phyloP scores from a whole-genome alignment of 2,113 vertebrate genomes.

The Hydrolagus affinis region DNA sequence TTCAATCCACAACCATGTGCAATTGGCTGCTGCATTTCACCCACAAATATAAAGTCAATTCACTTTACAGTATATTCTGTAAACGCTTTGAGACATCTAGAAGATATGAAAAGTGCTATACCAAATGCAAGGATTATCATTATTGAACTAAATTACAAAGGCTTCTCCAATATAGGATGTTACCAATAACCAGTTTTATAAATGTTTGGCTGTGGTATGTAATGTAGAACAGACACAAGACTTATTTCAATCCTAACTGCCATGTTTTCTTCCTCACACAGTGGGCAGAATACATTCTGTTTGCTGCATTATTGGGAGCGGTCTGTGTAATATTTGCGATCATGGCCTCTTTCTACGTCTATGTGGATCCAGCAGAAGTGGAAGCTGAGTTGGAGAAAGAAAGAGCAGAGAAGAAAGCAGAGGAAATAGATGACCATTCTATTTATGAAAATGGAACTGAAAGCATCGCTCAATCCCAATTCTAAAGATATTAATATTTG shows the following conservation, averaged over 20 bases:
- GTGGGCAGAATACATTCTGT: conserved; percentile 88
- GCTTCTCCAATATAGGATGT: too few species aligned
- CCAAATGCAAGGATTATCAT: neutral
- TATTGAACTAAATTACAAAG: neutral
- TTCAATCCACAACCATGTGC: too few species aligned
- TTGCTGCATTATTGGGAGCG: conserved; percentile 71
- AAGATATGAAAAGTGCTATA: too few species aligned
- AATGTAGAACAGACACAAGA: neutral
- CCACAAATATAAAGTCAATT: too few species aligned
- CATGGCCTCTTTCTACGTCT: conserved; percentile 87
- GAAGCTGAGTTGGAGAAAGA: conserved; percentile 68
- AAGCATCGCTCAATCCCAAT: neutral
- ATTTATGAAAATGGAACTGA: too few species aligned
- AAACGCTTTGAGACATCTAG: too few species aligned
- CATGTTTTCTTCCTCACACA: conserved; percentile 40
- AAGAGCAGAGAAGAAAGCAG: conserved; percentile 38
- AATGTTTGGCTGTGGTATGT: too few species aligned
- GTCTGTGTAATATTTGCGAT: conserved; percentile 79
- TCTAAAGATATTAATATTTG: neutral
- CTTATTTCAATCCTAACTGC: neutral
- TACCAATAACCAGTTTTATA: too few species aligned
- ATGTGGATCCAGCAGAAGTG: conserved; percentile 69
- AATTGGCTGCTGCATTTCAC: too few species aligned
- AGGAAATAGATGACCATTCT: rapidly evolving
- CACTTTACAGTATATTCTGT: too few species aligned